Percentiles rank a stretch among this genome's conserved stretches.
phyloP scores from a whole-genome alignment of 2,888 invertebrate species.

The Julus scandinavius region DNA sequence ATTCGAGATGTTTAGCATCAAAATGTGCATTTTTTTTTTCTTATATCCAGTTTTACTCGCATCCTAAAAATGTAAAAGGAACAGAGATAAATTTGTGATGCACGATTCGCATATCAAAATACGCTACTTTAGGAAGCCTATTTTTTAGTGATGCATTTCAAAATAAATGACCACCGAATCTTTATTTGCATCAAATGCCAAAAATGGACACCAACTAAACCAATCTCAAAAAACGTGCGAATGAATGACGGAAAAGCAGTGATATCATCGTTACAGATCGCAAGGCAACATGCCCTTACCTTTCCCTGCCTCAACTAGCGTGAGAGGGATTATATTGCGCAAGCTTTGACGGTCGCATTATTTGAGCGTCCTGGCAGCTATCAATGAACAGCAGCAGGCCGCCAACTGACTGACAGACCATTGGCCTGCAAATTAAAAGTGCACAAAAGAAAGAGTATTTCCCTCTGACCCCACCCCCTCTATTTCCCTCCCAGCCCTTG shows the following conservation, averaged over 20 bases:
- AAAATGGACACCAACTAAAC: neutral
- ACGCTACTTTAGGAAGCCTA: too few relatives aligned
- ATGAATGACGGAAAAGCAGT: slow-evolving; percentile 10
- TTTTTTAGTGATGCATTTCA: too few relatives aligned
- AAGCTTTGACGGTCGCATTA: slow-evolving; percentile 43
- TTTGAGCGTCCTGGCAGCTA: slow-evolving; percentile 42
- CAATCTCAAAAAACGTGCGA: slow-evolving; percentile 15
- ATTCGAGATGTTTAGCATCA: too few relatives aligned
- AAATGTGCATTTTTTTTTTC: too few relatives aligned
- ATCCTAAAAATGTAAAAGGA: too few relatives aligned
- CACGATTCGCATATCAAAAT: too few relatives aligned
- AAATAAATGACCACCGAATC: too few relatives aligned
- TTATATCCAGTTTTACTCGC: too few relatives aligned
- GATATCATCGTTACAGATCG: slow-evolving; percentile 31
- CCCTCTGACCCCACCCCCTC: slow-evolving; percentile 25
- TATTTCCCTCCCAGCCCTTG: neutral
- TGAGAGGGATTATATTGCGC: slow-evolving; percentile 27
- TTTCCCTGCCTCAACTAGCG: slow-evolving; percentile 45
- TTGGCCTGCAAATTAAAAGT: slow-evolving; percentile 54
- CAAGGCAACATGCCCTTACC: slow-evolving; percentile 47
- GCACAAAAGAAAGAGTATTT: slow-evolving; percentile 54
- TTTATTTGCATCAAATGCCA: too few relatives aligned
- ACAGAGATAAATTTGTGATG: too few relatives aligned
- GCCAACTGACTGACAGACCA: slow-evolving; percentile 49
- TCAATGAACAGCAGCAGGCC: slow-evolving; percentile 47